Percentiles rank a stretch among this genome's conserved stretches.
These are phyloP conservation scores for Podotricha telesiphe DNA, from an alignment of 2,888 invertebrate species.

Conservation along the genomic window DNA sequence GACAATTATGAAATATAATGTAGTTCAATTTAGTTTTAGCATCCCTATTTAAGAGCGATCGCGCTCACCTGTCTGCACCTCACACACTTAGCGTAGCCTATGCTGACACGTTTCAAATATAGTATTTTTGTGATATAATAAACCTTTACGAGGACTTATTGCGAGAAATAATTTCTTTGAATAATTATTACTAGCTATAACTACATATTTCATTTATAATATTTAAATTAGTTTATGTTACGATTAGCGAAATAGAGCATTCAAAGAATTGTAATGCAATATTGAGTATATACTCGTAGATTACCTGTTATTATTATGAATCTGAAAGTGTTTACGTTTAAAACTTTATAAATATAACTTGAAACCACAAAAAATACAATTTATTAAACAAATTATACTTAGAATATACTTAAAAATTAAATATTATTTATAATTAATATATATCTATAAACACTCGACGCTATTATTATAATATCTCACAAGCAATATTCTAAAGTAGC, in stretches of 20 bases:
- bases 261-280: neutral
- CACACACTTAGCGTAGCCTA: constrained; percentile 34
- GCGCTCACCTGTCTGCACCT: constrained; percentile 38
- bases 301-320: neutral
- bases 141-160: constrained; percentile 30
- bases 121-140: constrained; percentile 37
- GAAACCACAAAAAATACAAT: too few species aligned
- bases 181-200: constrained; percentile 21
- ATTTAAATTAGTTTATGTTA: constrained; percentile 1
- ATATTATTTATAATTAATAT: neutral
- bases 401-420: too few species aligned
- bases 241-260: neutral
- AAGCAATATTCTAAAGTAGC: constrained; percentile 32
- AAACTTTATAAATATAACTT: too few species aligned
- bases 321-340: neutral
- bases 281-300: neutral
- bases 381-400: too few species aligned
- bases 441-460: neutral
- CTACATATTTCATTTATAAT: neutral
- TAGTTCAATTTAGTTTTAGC: constrained; percentile 5
- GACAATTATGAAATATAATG: neutral
- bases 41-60: constrained; percentile 36
- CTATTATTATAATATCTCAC: neutral
- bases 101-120: constrained; percentile 39
- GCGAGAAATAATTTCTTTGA: constrained; percentile 24